Percentiles rank a stretch among this genome's conserved stretches.
Evolutionary conservation across 1,140 invertebrate species (phyloP).

Genomic region (Radopholus similis): DNA sequence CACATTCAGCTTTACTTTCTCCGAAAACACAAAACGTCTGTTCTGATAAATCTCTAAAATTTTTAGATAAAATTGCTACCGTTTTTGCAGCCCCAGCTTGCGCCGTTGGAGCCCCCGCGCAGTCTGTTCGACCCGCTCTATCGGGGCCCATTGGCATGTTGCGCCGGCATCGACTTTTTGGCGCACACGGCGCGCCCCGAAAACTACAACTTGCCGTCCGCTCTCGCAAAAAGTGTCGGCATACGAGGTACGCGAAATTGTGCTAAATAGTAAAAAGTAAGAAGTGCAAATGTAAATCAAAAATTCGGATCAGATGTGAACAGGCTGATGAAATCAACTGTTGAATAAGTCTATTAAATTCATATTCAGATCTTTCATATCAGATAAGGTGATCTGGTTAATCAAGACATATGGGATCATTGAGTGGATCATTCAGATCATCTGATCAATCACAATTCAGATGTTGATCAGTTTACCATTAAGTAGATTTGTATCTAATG

Average conservation of each 20-base stretch:
- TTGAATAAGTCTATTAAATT: no score
- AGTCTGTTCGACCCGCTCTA: slow-evolving; percentile 30
- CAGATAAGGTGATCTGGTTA: no score
- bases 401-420: no score
- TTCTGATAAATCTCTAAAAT: background rate
- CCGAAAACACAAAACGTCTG: no score
- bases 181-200: slow-evolving; percentile 13
- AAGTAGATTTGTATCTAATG: no score
- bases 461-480: no score
- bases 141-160: background rate
- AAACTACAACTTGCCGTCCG: slow-evolving; percentile 23
- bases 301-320: background rate
- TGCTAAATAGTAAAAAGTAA: background rate
- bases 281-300: background rate
- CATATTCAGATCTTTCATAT: no score
- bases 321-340: no score
- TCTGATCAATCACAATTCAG: no score
- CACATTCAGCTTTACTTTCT: no score
- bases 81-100: slow-evolving; percentile 10
- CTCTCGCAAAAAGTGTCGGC: slow-evolving; percentile 19
- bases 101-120: slow-evolving; percentile 19
- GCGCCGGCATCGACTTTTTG: background rate
- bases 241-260: slow-evolving; percentile 15
- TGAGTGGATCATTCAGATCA: no score
- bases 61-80: slow-evolving; percentile 4